Evolutionary conservation across 2,888 invertebrate species (phyloP), one percentile per base, ranked within the genome.

Genomic region (Xanthorhoe designata): DNA sequence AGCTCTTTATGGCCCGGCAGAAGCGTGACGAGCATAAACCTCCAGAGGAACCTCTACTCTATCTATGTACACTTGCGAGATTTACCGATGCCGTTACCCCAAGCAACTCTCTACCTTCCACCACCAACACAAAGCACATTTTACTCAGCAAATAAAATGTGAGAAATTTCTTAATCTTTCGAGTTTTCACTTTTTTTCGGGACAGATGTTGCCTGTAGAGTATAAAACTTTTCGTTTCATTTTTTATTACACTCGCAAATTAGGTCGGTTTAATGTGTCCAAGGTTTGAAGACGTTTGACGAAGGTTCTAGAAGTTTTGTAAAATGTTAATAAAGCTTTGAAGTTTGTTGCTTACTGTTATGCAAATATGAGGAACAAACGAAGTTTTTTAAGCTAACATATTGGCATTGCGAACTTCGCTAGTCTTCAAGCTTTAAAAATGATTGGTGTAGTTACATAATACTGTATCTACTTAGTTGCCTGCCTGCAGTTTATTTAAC

Each of bases 11-110:
- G 83, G 85, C 81, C 81, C 77, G 80, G 77, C 79, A 75, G 74
- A 78, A 81, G 83, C 92, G 92, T 92, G 92, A 89, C 87, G 80
- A 73, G 89, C 86, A 88, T 91, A 85, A 85, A 83, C 78, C 84
- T 82, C 81, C 55, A 67, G 79, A 80, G 77, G 77, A 80, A 80
- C 81, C 81, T 82, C 81, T 77, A 84, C 85, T 86, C 81, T 79
- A 83, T 84, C 83, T 82, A 78, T 74, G 80, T 79, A 76, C 75
- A 77, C 72, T 75, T 79, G 76, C 63, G 75, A 82, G 83, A 81
- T 80, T 84, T 80, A 74, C 78, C 63, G 80, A 81, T 80, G 78
- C 70, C 71, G 68, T 75, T 74, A 78, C 72, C 64, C 59, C 72
- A 69, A 64, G 54, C 64, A 59, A 81, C 67, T 73, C 69, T 74